These are phyloP conservation scores for Leucophenga montana DNA, from an alignment of 2,888 invertebrate species.

Conservation along the genomic window DNA sequence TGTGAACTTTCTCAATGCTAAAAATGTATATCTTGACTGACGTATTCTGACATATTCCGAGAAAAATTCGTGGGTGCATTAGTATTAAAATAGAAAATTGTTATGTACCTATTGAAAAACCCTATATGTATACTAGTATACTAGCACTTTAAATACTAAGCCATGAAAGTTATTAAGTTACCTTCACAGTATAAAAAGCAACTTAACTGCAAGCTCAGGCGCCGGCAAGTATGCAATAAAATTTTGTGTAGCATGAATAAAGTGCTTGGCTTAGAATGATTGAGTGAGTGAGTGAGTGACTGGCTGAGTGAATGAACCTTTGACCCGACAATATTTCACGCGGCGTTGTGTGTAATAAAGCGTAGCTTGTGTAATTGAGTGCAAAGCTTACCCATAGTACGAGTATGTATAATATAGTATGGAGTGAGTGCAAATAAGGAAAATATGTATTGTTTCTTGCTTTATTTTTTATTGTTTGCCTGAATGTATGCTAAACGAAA, in stretches of 20 bases:
- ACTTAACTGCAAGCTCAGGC: not conserved
- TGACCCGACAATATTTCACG: not conserved
- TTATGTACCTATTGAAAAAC: too few relatives aligned
- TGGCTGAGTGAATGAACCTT: not conserved
- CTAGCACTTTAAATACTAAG: constrained; percentile 2
- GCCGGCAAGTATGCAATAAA: constrained; percentile 18
- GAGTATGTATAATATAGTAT: too few relatives aligned
- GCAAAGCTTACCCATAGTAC: constrained; percentile 36
- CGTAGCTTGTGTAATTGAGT: constrained; percentile 45
- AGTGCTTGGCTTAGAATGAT: constrained; percentile 14
- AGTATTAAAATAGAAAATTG: too few relatives aligned
- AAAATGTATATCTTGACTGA: too few relatives aligned
- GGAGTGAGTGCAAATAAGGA: too few relatives aligned
- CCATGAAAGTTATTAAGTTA: constrained; percentile 5
- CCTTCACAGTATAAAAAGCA: not conserved
- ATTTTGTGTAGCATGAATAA: constrained; percentile 5
- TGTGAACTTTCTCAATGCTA: too few relatives aligned
- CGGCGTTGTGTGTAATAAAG: not conserved
- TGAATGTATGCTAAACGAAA: constrained; percentile 16
- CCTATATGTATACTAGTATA: not conserved
- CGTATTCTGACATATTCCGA: too few relatives aligned
- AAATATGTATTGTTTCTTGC: constrained; percentile 17
- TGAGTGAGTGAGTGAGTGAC: not conserved
- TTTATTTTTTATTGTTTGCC: constrained; percentile 7
- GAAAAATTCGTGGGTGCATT: too few relatives aligned